Percentiles rank a stretch among this genome's conserved stretches.
phyloP scores from a whole-genome alignment of 2,797 vertebrate genomes.

The Periparus ater region DNA sequence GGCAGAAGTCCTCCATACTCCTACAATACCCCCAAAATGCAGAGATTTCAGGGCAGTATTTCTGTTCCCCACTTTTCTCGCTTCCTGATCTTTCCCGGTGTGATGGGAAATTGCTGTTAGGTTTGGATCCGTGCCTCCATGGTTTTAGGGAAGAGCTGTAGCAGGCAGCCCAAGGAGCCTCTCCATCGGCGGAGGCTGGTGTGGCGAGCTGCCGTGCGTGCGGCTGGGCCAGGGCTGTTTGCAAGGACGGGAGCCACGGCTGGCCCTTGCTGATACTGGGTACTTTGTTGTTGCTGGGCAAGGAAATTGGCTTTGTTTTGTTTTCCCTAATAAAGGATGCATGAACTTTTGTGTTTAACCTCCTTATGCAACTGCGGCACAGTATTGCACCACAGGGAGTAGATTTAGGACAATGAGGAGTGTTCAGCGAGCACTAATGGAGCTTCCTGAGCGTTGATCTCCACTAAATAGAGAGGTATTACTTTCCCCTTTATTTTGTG shows the following conservation, averaged over 20 bases:
- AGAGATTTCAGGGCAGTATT: background rate
- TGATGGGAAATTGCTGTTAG: background rate
- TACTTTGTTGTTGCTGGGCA: background rate
- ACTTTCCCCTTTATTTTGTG: constrained; percentile 71
- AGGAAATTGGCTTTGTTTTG: constrained; percentile 19
- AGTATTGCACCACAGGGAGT: constrained; percentile 62
- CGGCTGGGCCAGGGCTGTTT: fast-evolving
- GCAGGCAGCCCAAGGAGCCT: background rate
- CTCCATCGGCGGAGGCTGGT: background rate
- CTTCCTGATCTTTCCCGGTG: background rate
- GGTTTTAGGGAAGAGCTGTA: background rate
- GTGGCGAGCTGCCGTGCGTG: background rate
- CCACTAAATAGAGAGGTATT: constrained; percentile 55
- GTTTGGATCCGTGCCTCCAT: background rate
- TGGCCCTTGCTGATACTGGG: background rate
- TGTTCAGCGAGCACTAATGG: constrained; percentile 41
- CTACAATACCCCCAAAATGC: background rate
- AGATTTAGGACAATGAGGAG: constrained; percentile 49
- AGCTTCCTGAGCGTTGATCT: constrained; percentile 53
- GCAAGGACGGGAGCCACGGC: background rate
- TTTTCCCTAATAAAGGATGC: constrained; percentile 42
- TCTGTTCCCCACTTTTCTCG: background rate
- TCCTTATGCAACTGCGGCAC: constrained; percentile 56
- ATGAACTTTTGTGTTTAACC: constrained; percentile 67
- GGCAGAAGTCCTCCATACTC: background rate